These are phyloP conservation scores for Craterocephalus amniculus DNA, from an alignment of 2,797 vertebrate genomes.

Conservation along the genomic window DNA sequence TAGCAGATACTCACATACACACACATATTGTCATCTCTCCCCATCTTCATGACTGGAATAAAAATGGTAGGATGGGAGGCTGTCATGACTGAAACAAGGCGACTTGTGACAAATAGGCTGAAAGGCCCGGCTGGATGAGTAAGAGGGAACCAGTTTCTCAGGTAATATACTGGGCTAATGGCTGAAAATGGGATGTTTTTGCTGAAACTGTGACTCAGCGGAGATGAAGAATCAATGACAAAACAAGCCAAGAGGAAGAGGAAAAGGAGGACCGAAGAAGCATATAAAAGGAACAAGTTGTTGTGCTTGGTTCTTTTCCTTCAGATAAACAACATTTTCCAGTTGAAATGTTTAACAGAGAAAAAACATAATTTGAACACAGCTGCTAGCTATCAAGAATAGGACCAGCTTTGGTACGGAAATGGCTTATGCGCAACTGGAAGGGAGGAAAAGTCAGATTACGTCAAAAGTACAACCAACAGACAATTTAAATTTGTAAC, in stretches of 20 bases:
- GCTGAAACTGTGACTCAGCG: constrained; percentile 33
- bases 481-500: background rate
- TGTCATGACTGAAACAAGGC: constrained; percentile 38
- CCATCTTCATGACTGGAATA: constrained; percentile 29
- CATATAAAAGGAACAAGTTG: constrained; percentile 28
- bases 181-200: constrained; percentile 49
- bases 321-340: background rate
- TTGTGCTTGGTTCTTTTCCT: background rate
- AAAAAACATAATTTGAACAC: constrained; percentile 7
- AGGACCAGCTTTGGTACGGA: background rate
- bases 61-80: background rate
- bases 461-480: constrained; percentile 7
- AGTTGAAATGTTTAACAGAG: constrained; percentile 18
- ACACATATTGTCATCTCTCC: constrained; percentile 6
- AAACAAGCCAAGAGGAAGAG: constrained; percentile 35
- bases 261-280: constrained; percentile 5
- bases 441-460: background rate
- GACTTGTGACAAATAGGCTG: constrained; percentile 47
- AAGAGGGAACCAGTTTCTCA: constrained; percentile 30
- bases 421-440: background rate
- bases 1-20: constrained; percentile 5
- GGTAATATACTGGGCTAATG: constrained; percentile 56
- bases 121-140: constrained; percentile 25
- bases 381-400: background rate
- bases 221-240: constrained; percentile 40